These are phyloP conservation scores for Mamestra brassicae DNA, from an alignment of 2,888 invertebrate genomes.

Conservation along the genomic window DNA sequence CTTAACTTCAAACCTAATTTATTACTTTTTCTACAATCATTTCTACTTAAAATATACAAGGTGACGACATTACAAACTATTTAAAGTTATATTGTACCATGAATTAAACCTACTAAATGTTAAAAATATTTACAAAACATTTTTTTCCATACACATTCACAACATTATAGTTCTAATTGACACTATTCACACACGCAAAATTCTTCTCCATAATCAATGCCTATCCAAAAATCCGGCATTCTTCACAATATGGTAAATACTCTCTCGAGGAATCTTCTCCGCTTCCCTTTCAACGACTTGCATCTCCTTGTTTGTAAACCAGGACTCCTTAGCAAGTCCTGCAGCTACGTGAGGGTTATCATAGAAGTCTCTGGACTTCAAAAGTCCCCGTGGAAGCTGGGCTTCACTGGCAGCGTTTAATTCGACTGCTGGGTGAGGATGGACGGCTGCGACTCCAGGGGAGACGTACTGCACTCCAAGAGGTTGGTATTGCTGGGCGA, in stretches of 20 bases:
- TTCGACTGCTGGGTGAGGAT: constrained; percentile 94
- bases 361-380: constrained; percentile 93
- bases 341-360: constrained; percentile 94
- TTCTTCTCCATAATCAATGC: constrained; percentile 67
- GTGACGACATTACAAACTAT: constrained; percentile 33
- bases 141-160: neutral
- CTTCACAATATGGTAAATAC: constrained; percentile 94
- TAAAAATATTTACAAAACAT: constrained; percentile 1
- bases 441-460: constrained; percentile 71
- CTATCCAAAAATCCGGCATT: constrained; percentile 92
- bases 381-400: constrained; percentile 92
- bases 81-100: constrained; percentile 44
- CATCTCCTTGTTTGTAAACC: constrained; percentile 95
- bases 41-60: constrained; percentile 36
- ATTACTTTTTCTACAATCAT: neutral
- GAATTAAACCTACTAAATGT: neutral
- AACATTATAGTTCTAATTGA: neutral
- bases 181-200: neutral
- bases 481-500: constrained; percentile 85
- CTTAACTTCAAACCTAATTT: constrained; percentile 6
- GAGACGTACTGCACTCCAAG: constrained; percentile 89
- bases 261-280: constrained; percentile 94
- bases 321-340: constrained; percentile 94
- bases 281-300: constrained; percentile 95
- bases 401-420: constrained; percentile 93